phyloP scores from a whole-genome alignment of 1,140 invertebrate genomes.

The Drosophila grimshawi region DNA sequence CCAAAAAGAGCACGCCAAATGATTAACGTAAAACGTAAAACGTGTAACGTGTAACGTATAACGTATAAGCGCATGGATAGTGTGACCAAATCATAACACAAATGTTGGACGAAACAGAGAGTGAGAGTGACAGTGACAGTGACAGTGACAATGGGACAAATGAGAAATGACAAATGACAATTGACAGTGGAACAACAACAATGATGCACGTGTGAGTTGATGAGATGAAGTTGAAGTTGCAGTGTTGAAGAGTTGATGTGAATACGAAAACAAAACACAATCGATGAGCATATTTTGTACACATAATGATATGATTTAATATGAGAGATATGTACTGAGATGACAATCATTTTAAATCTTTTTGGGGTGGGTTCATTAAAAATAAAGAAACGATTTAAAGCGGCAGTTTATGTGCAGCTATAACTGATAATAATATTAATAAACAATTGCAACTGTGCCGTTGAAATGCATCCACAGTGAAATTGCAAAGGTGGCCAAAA shows the following conservation, averaged over 20 bases:
- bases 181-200: not conserved
- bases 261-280: constrained; percentile 38
- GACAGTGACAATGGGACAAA: constrained; percentile 23
- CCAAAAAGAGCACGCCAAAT: constrained; percentile 43
- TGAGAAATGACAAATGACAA: not conserved
- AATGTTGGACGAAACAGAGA: constrained; percentile 54
- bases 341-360: constrained; percentile 21
- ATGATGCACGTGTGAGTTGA: constrained; percentile 1
- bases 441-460: constrained; percentile 34
- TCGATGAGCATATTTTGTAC: constrained; percentile 8
- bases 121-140: constrained; percentile 30
- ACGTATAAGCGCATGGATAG: constrained; percentile 56
- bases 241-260: not conserved
- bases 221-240: not conserved
- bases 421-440: constrained; percentile 17
- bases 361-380: constrained; percentile 13
- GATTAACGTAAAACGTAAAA: constrained; percentile 66
- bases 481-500: constrained; percentile 47
- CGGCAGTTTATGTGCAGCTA: constrained; percentile 51
- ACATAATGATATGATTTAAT: not conserved
- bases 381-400: constrained; percentile 29
- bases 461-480: constrained; percentile 47
- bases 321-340: constrained; percentile 36
- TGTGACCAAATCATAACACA: constrained; percentile 69
- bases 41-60: constrained; percentile 52